Evolutionary conservation across 2,113 vertebrate species (phyloP), one percentile per base, ranked within the genome.

Genomic region (Ictalurus punctatus): DNA sequence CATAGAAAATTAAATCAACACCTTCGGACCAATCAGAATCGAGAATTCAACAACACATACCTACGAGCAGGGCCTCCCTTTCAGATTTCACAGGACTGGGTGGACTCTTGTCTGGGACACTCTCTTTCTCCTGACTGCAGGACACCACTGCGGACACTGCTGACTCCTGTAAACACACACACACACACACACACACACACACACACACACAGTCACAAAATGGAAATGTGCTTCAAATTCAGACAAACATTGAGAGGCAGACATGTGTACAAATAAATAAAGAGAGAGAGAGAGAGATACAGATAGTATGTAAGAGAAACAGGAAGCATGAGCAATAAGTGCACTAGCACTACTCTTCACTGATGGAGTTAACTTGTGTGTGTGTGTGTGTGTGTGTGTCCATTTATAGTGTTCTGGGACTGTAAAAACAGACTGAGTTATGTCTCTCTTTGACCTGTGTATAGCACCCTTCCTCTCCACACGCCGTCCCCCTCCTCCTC

Each of bases 61-160:
- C 98, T 23, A 99, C 97, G 19, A 99, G 93, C 61, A 99, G 94
- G 37, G 97, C 97, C 91, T 99, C 97, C 30, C 98, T 96, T 90
- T 99, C 97, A 0, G 97, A 98, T 87, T 96, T 97, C 89, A 99
- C 94, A 0, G 97, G 98, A 89, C 95, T 97, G 61, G 90, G 94
- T 86, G 95, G 67, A 0, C 69, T 94, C 94, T 95, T 97, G 91
- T 99, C 97, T 23, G 93, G 94, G 0, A 95, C 95, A 63, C 91
- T 95, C 21, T 98, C 97, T 78, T 95, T 97, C 92, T 98, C 97
- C 90, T 97, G 97, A 95, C 94, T 98, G 90, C 97, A 97, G 4
- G 96, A 94, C 93, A 97, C 97, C 86, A 96, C 94, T 9, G 95
- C 93, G 34, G 95, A 93, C 0, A 89, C 91, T 2, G 94, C 89